Base-by-base conservation (phyloP, 2,888 invertebrate genomes). In the Caenorhabditis uteleia region DNA sequence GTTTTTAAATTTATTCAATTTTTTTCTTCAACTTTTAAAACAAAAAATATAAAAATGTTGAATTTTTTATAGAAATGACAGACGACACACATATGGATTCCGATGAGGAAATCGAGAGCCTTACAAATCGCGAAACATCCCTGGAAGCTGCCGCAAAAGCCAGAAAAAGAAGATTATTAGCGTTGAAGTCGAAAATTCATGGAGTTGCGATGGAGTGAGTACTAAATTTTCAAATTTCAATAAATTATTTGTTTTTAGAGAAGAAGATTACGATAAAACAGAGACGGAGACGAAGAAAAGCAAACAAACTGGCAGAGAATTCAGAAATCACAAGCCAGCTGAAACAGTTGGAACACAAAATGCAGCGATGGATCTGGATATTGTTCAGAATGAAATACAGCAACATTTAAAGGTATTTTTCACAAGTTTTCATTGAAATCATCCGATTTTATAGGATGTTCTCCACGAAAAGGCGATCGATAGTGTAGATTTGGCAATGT, bases 391-490 rank as follows among this genome's bases (percentile, higher is more conserved):
- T 3, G 70, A 70, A 53, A 74, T 74, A 18, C 27, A 44, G 2
- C 67, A 70, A n/a, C 74, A 74, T 48, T 46, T 74, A 45, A 53
- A 70, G n/a, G n/a, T n/a, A n/a, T n/a, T n/a, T n/a, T n/a, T n/a
- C n/a, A n/a, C 48, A 34, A 18, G 7, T 38, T 6, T 45, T 45
- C 40, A 39, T 25, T 20, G 16, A 39, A n/a, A 25, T n/a, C n/a
- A n/a, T n/a, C n/a, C n/a, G n/a, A n/a, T n/a, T n/a, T n/a, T n/a
- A n/a, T n/a, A n/a, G 65, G 70, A 70, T 38, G 67, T 68, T 12
- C 55, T 56, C n/a, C 61, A 70, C 43, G 58, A 58, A 20, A 66
- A 66, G 29, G 53, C 71, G 2, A 60, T 69, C 45, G 75, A 72
- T 29, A 62, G 49, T 44, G 61, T 75, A 16, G 75, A 72, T 44